phyloP scores from a whole-genome alignment of 2,888 invertebrate genomes.

The Anorthoa munda region DNA sequence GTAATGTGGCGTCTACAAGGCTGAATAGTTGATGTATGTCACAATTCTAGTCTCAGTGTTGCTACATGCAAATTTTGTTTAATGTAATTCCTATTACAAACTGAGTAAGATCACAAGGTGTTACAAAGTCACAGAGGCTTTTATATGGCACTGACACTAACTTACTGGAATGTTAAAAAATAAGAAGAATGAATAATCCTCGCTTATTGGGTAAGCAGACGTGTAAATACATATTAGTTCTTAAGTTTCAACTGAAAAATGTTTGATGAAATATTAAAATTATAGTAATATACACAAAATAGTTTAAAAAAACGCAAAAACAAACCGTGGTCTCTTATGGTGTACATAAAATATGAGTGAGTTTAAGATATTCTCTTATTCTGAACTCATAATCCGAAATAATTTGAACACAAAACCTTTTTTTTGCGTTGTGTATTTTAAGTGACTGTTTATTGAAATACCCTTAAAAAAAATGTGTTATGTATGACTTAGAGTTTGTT shows the following conservation, averaged over 20 bases:
- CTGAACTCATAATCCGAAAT: no score
- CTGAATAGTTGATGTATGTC: no score
- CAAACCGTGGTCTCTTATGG: constrained; percentile 16
- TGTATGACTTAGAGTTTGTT: no score
- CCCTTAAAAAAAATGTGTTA: no score
- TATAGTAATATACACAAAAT: constrained; percentile 36
- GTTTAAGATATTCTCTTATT: neutral
- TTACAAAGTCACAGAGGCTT: constrained; percentile 39
- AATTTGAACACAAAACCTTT: no score
- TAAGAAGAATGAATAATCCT: no score
- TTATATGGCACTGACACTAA: constrained; percentile 62
- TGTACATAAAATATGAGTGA: constrained; percentile 27
- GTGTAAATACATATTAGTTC: constrained; percentile 18
- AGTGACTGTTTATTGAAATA: no score
- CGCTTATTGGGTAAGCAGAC: constrained; percentile 26
- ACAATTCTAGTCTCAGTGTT: no score
- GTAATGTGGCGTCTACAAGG: no score
- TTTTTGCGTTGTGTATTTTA: no score
- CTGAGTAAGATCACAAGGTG: constrained; percentile 22
- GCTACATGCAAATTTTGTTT: no score
- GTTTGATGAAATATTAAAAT: constrained; percentile 37
- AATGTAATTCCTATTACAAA: neutral
- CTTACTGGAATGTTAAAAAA: constrained; percentile 62
- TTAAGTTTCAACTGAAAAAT: constrained; percentile 31
- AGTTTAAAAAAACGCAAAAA: constrained; percentile 39